Base-by-base conservation (phyloP, 2,888 invertebrate species). In the Catocala nupta region DNA sequence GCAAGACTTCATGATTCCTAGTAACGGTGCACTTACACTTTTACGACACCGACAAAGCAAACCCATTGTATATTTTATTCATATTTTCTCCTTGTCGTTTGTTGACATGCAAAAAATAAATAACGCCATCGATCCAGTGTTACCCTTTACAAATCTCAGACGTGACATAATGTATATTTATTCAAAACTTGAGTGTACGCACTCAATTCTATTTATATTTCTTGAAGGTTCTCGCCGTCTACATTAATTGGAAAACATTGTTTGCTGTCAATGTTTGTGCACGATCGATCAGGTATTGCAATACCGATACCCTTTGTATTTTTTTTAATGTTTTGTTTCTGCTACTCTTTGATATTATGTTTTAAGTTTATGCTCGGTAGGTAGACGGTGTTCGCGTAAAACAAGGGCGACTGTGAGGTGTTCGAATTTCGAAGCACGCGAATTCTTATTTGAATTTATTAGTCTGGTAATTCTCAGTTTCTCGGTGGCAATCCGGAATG, bases 201-300 rank as follows among this genome's bases (percentile, higher is more conserved):
- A 36, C n/a, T 12, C 11, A 25, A 56, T 11, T 63, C 12, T 57
- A 42, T 60, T 60, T 60, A 59, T 61, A 55, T 16, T n/a, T 45
- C 51, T 55, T 16, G 39, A 48, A 25, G 13, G 16, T 48, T 52
- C 53, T 44, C 55, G 10, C 42, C 50, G 34, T 33, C 13, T 55
- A 63, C 49, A 39, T 45, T 66, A 49, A 73, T 66, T 63, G 63
- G 36, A 64, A 54, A 62, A 71, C 55, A 56, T 60, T 48, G 48
- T 34, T 44, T 42, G n/a, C 43, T 50, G 64, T 60, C 57, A 64
- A 68, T 65, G 68, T 71, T 64, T 58, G 55, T 44, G 42, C 13
- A 5, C 45, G 49, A 60, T 66, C 49, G 50, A 50, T 51, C 55
- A 60, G 55, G 57, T 53, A 44, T 47, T 10, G 50, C 43, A 56